Percentiles rank a stretch among this genome's conserved stretches.
These are phyloP conservation scores for Carterocephalus palaemon DNA, from an alignment of 2,888 invertebrate species.

Conservation along the genomic window DNA sequence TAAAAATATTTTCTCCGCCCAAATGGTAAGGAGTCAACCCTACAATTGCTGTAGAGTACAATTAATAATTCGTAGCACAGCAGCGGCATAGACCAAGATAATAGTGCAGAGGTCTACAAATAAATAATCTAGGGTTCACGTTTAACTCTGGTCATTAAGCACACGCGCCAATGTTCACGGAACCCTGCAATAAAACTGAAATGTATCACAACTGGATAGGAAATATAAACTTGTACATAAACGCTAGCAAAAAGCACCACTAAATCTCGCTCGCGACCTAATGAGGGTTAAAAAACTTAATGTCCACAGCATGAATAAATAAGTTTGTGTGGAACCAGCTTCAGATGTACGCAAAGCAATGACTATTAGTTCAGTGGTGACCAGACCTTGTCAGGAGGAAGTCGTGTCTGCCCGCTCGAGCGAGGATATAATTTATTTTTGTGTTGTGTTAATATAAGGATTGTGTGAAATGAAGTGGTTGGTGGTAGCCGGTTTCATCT, in stretches of 20 bases:
- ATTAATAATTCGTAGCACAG: background rate
- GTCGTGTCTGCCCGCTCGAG: slow-evolving; percentile 41
- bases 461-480: slow-evolving; percentile 69
- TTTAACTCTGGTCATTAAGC: slow-evolving; percentile 3
- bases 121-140: background rate
- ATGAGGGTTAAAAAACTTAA: slow-evolving; percentile 21
- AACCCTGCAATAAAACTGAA: slow-evolving; percentile 1
- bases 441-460: slow-evolving; percentile 50
- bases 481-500: slow-evolving; percentile 51
- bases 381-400: slow-evolving; percentile 45
- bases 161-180: background rate
- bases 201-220: slow-evolving; percentile 1
- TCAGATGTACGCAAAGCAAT: slow-evolving; percentile 43
- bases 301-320: slow-evolving; percentile 23
- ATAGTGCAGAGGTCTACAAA: background rate
- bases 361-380: slow-evolving; percentile 52
- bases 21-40: slow-evolving; percentile 1
- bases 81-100: too few species aligned
- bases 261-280: slow-evolving; percentile 6
- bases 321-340: slow-evolving; percentile 53
- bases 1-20: too few species aligned
- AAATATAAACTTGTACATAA: slow-evolving; percentile 1
- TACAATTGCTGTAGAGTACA: background rate
- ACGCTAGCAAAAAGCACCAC: slow-evolving; percentile 1
- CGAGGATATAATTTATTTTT: slow-evolving; percentile 35